Conservation (phyloP, 2,113 vertebrate genomes). For the Anser brachyrhynchus region DNA sequence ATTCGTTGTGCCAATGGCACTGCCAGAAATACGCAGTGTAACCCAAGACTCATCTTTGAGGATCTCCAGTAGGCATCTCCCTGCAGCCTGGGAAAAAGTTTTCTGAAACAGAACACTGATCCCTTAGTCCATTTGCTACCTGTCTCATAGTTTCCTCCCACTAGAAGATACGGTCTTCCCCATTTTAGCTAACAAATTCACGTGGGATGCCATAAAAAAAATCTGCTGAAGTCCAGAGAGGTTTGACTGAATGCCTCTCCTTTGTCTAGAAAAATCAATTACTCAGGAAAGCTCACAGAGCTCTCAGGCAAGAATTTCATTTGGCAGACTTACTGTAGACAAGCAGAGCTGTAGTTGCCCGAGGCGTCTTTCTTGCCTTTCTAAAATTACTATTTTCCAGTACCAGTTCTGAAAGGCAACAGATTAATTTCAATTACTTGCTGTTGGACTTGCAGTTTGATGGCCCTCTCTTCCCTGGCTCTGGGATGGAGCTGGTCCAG, state of each 20-base stretch:
- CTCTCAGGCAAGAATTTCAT: not conserved
- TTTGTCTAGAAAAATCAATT: not conserved
- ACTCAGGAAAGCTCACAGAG: not conserved
- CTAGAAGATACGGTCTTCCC: not conserved
- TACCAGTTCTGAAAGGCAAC: not conserved
- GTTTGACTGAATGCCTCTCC: not conserved
- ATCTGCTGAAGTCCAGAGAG: not conserved
- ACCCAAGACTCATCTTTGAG: not conserved
- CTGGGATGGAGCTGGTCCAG: not conserved
- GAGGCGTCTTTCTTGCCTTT: not conserved
- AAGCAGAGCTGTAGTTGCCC: not conserved
- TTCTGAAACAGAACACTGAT: not conserved
- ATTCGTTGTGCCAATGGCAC: not conserved
- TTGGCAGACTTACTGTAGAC: not conserved
- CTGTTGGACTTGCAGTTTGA: not conserved
- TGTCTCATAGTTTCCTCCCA: not conserved
- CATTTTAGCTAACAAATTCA: not conserved
- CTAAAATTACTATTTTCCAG: not conserved
- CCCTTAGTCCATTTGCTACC: not conserved
- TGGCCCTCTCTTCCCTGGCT: not conserved
- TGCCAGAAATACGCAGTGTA: not conserved
- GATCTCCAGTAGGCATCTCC: not conserved
- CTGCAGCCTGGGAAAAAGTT: not conserved
- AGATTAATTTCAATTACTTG: not conserved
- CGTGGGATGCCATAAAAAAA: not conserved